Conservation (phyloP, 2,113 vertebrate species). For the Orientallactaga bullata region DNA sequence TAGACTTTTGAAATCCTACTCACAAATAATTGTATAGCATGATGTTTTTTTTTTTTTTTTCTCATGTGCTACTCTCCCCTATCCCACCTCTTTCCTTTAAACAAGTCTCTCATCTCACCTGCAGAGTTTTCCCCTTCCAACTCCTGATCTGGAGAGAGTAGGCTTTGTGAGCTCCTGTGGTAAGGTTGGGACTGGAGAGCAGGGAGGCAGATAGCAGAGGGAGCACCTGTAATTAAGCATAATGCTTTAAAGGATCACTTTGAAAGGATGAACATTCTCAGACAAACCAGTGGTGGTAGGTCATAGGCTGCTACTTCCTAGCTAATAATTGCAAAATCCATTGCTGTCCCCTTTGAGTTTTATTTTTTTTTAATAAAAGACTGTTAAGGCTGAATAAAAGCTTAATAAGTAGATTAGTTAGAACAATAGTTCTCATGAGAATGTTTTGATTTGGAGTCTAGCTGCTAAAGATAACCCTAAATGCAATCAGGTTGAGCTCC, state of each 20-base stretch:
- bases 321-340: conserved; percentile 85
- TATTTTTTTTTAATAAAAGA: conserved; percentile 82
- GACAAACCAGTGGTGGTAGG: conserved; percentile 78
- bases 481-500: conserved; percentile 88
- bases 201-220: background rate
- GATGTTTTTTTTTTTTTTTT: background rate
- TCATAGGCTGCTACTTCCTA: conserved; percentile 77
- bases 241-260: conserved; percentile 72
- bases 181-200: background rate
- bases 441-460: conserved; percentile 84
- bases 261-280: conserved; percentile 64
- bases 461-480: conserved; percentile 88
- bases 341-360: conserved; percentile 81
- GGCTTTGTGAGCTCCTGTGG: background rate
- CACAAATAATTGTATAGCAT: background rate
- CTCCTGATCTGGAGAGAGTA: background rate
- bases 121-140: background rate
- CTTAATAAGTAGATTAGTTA: conserved; percentile 89
- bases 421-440: conserved; percentile 89
- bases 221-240: conserved; percentile 74
- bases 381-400: conserved; percentile 88
- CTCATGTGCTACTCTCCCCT: background rate
- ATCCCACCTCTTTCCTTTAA: conserved; percentile 13
- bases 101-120: conserved; percentile 14
- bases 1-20: conserved; percentile 51